Evolutionary conservation across 2,797 vertebrate species (phyloP).

Genomic region (Sylvia borin): DNA sequence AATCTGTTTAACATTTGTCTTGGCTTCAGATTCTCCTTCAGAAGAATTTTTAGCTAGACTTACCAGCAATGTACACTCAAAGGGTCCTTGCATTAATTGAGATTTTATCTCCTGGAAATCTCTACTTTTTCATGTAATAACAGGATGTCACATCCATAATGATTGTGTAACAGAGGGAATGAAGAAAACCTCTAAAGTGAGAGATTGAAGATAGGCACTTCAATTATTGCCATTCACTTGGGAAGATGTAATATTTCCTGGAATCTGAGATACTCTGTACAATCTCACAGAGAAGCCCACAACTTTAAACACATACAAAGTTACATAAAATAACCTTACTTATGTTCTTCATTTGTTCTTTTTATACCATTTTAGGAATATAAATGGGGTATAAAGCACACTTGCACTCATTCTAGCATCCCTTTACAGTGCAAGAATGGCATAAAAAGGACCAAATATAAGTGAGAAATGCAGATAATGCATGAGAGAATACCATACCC

Average conservation of each 20-base stretch:
- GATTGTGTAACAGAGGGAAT: background rate
- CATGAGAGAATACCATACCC: background rate
- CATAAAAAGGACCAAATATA: background rate
- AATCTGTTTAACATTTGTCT: constrained; percentile 12
- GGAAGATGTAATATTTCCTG: constrained; percentile 13
- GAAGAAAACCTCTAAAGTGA: constrained; percentile 34
- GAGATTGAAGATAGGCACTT: constrained; percentile 50
- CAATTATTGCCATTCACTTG: constrained; percentile 29
- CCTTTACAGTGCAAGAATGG: background rate
- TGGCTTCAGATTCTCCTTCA: background rate
- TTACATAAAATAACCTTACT: background rate
- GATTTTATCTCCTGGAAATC: constrained; percentile 46
- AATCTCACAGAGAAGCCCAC: background rate
- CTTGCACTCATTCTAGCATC: background rate
- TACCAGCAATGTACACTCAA: background rate
- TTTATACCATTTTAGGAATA: background rate
- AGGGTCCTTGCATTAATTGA: constrained; percentile 12
- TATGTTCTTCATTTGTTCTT: background rate
- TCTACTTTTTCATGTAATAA: constrained; percentile 30
- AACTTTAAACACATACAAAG: background rate
- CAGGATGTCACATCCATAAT: background rate
- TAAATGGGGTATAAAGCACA: background rate
- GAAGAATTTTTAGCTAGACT: background rate
- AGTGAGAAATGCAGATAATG: background rate
- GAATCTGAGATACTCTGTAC: background rate